These are phyloP conservation scores for Alectoris magna DNA, from an alignment of 2,797 vertebrate genomes.

Conservation along the genomic window DNA sequence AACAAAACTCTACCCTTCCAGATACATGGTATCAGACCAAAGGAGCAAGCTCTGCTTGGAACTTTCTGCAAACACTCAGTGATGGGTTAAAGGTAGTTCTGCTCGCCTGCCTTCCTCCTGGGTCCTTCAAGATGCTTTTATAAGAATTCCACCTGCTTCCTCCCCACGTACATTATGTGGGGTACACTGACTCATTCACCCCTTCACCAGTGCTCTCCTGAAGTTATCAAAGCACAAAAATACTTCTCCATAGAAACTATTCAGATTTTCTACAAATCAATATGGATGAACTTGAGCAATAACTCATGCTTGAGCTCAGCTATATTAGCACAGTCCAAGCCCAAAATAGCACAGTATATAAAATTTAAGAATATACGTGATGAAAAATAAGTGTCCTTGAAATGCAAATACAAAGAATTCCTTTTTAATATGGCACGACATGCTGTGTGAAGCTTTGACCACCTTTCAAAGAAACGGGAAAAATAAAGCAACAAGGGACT, in stretches of 20 bases:
- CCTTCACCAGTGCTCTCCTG: background rate
- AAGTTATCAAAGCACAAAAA: background rate
- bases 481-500: background rate
- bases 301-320: background rate
- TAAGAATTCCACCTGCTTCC: background rate
- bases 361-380: background rate
- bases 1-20: background rate
- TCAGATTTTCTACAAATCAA: background rate
- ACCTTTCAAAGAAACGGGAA: background rate
- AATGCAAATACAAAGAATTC: background rate
- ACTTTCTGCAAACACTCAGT: background rate
- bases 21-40: background rate
- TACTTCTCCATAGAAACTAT: rapidly evolving
- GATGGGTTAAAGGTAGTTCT: background rate
- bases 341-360: background rate
- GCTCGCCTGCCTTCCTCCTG: background rate
- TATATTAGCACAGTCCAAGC: background rate
- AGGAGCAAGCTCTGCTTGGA: background rate
- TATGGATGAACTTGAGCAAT: background rate
- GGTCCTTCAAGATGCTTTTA: background rate
- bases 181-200: background rate
- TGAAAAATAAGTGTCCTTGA: background rate
- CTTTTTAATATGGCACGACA: background rate
- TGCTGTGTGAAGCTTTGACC: background rate
- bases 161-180: background rate